phyloP scores from a whole-genome alignment of 2,888 invertebrate genomes.

The Syrista parreyssii region DNA sequence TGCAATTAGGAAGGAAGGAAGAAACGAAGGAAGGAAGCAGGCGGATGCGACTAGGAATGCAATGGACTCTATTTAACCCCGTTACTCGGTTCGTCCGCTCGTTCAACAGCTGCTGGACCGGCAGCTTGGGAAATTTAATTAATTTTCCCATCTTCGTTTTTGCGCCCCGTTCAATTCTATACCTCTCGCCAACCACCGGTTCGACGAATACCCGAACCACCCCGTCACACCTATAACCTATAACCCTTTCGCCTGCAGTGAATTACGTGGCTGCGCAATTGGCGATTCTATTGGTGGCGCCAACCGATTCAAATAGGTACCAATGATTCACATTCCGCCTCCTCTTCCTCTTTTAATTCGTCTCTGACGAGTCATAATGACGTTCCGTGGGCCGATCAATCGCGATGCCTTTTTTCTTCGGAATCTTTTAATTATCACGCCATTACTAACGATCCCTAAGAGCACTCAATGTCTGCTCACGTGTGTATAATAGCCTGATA shows the following conservation, averaged over 20 bases:
- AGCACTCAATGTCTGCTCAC: background rate
- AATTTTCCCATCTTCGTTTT: constrained; percentile 37
- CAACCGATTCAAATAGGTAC: constrained; percentile 31
- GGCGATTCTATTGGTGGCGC: background rate
- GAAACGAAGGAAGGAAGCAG: background rate
- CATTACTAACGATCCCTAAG: background rate
- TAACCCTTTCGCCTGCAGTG: constrained; percentile 1
- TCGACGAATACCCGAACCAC: background rate
- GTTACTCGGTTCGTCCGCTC: background rate
- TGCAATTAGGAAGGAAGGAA: background rate
- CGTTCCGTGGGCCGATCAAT: constrained; percentile 19
- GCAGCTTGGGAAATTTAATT: constrained; percentile 42
- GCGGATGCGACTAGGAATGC: background rate
- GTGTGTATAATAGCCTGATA: background rate
- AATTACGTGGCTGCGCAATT: constrained; percentile 1
- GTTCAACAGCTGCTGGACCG: constrained; percentile 5
- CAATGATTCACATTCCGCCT: constrained; percentile 26
- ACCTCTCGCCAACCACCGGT: constrained; percentile 16
- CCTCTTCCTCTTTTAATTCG: constrained; percentile 25
- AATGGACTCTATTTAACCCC: constrained; percentile 7
- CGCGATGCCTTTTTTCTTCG: background rate
- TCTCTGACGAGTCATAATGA: constrained; percentile 34
- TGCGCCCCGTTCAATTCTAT: constrained; percentile 18
- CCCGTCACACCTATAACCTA: constrained; percentile 15
- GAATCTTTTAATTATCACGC: background rate